Base-by-base conservation (phyloP, 2,113 vertebrate species). In the Columba janthina region DNA sequence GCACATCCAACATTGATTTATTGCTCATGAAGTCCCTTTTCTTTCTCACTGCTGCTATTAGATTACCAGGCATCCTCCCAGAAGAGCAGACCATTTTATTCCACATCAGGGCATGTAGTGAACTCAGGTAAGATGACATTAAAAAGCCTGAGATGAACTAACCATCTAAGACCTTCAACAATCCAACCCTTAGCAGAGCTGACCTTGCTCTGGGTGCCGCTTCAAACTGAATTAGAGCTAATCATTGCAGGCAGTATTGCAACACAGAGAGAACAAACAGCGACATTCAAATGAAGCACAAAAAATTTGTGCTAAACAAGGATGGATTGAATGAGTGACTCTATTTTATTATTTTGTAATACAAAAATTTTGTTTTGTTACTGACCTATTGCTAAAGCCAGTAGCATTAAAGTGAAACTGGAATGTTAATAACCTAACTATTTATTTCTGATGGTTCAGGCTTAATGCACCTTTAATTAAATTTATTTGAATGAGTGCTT, bases 381-480 rank as follows among this genome's bases (percentile, higher is more conserved):
- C 79, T 94, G 67, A 91, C 79, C 61, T 87, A 25, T 62, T 85
- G 53, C 44, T 82, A 76, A 86, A 81, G 29, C 42, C 40, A 69
- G 40, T 29, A 57, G 24, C 56, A 48, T 85, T 94, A 56, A 93
- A 93, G 20, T 28, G 32, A 56, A 95, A 57, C 32, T 57, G 34
- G 72, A 90, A 56, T 79, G 62, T 84, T 93, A 95, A 92, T 89
- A 76, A 78, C 2, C 2, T 42, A 71, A 89, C 21, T 62, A 61
- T 71, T 80, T 93, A 19, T 88, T 92, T 83, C 66, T 78, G 78
- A 58, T 88, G 26, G 65, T 78, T 88, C 44, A 57, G 25, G 72
- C 44, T 91, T 85, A 95, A 89, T 80, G 69, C 46, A 89, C 16
- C 32, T 96, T 92, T 95, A 95, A 96, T 95, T 93, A 95, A 85